Evolutionary conservation across 1,140 invertebrate genomes (phyloP).

Genomic region (Drosophila paulistorum): DNA sequence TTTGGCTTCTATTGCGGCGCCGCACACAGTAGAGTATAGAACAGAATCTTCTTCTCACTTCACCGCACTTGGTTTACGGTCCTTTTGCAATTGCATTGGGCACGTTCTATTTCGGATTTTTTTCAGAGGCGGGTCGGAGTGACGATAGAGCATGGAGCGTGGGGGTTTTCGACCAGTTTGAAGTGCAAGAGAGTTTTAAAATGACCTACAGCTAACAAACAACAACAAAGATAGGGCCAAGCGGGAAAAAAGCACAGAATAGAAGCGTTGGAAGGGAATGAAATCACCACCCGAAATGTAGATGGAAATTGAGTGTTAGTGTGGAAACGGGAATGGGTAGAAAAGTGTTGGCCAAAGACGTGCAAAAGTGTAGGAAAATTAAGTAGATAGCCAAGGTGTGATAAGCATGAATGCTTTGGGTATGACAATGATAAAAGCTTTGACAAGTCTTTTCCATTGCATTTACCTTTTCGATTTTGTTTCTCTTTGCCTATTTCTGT

Average conservation of each 20-base stretch:
- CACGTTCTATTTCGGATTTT: conserved; percentile 29
- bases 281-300: conserved; percentile 9
- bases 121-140: background rate
- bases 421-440: conserved; percentile 8
- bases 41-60: conserved; percentile 3
- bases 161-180: conserved; percentile 7
- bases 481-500: background rate
- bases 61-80: conserved; percentile 40
- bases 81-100: conserved; percentile 18
- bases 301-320: conserved; percentile 8
- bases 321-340: background rate
- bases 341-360: conserved; percentile 8
- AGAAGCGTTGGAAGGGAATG: background rate
- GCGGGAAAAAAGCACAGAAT: background rate
- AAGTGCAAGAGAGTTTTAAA: conserved; percentile 21
- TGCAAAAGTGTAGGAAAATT: conserved; percentile 13
- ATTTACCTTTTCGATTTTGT: background rate
- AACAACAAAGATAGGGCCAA: background rate
- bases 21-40: too few species aligned
- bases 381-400: conserved; percentile 13
- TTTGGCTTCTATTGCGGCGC: conserved; percentile 35
- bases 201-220: conserved; percentile 12
- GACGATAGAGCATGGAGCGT: too few species aligned
- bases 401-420: conserved; percentile 15
- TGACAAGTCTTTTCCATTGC: background rate